Evolutionary conservation across 2,113 vertebrate genomes (phyloP), one percentile per base, ranked within the genome.

Genomic region (Morone saxatilis): DNA sequence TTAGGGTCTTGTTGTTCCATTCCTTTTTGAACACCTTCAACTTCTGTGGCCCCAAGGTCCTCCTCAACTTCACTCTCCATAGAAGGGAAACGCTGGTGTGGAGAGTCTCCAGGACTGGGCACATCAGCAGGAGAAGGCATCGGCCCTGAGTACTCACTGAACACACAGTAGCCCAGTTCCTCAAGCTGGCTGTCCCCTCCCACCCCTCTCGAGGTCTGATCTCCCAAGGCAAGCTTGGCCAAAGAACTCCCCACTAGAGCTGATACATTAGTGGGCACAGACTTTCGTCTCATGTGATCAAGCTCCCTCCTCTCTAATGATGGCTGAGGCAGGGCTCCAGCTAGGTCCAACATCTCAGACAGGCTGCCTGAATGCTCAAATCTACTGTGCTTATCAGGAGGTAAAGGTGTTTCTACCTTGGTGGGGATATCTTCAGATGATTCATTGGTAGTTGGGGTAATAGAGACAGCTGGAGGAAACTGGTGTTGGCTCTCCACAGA

Each of bases 61-160:
- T 83, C 85, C 4, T 90, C 84, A 13, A 62, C 12, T 43, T 89
- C 89, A 47, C 75, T 74, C 45, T 84, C 88, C 61, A 84, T 45
- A 14, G 91, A 78, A 63, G 91, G 88, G 47, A 93, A 94, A 73
- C 1, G 11, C 59, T 86, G 89, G 48, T 87, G 80, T 2, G 88
- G 80, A 62, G 86, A 83, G 10, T 92, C 85, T 5, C 77, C 89
- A 9, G 93, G 85, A 80, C 87, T 92, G 10, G 89, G 92, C 16
- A 88, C 78, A 78, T 95, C 94, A 13, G 93, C 94, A 11, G 94
- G 94, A 12, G 94, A 95, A 38, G 94, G 93, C 92, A 94, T 91
- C 5, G 94, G 93, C 4, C 85, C 94, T 0, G 81, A 81, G 62
- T 92, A 94, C 54, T 95, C 94, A 61, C 60, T 91, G 22, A 94